A percentile compares a stretch with the other conserved stretches of the same genome.
Conservation (phyloP, 2,888 invertebrate genomes). For the Uloborus plumipes region DNA sequence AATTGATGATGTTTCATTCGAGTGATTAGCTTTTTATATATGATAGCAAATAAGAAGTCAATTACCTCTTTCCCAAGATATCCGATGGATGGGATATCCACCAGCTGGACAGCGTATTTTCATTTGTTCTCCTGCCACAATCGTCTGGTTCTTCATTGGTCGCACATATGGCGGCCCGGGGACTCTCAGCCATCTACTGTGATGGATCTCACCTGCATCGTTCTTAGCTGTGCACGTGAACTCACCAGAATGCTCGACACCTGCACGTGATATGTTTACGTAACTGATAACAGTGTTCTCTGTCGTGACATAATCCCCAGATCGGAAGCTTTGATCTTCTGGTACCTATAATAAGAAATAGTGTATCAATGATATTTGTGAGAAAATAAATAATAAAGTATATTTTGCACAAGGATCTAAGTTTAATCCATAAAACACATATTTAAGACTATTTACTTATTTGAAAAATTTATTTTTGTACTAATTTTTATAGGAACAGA, state of each 20-base stretch:
- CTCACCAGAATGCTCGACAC: slow-evolving; percentile 71
- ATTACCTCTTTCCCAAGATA: slow-evolving; percentile 94
- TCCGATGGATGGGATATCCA: slow-evolving; percentile 92
- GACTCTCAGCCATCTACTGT: slow-evolving; percentile 83
- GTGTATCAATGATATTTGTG: background rate
- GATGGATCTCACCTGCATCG: slow-evolving; percentile 71
- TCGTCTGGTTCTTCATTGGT: slow-evolving; percentile 84
- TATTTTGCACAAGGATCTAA: too few species aligned
- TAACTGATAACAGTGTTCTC: slow-evolving; percentile 66
- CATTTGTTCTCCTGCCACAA: slow-evolving; percentile 83
- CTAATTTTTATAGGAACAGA: too few species aligned
- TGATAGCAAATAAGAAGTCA: background rate
- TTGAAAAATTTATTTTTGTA: too few species aligned
- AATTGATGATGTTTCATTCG: too few species aligned
- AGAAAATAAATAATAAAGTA: too few species aligned
- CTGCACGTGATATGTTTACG: slow-evolving; percentile 66
- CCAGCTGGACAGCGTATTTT: slow-evolving; percentile 90
- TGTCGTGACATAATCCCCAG: slow-evolving; percentile 67
- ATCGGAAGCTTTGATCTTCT: slow-evolving; percentile 66
- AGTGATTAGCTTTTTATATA: too few species aligned
- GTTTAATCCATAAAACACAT: too few species aligned
- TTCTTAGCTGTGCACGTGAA: slow-evolving; percentile 72
- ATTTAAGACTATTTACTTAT: too few species aligned
- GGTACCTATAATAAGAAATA: slow-evolving; percentile 88
- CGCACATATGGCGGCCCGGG: slow-evolving; percentile 86